Percentiles rank a stretch among this genome's conserved stretches.
These are phyloP conservation scores for Keiferia lycopersicella DNA, from an alignment of 2,888 invertebrate species.

Conservation along the genomic window DNA sequence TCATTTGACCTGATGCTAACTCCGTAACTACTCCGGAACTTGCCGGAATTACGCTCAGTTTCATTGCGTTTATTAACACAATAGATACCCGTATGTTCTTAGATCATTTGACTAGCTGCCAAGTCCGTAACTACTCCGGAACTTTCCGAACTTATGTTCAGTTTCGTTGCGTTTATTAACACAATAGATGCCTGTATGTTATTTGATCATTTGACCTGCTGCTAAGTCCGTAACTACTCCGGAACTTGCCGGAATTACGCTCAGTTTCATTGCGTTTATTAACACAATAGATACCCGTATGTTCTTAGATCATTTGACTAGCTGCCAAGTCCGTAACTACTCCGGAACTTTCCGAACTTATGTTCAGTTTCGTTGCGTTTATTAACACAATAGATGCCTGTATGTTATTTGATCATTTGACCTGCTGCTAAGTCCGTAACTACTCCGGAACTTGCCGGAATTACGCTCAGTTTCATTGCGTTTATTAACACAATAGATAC, in stretches of 20 bases:
- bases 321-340: constrained; percentile 32
- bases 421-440: constrained; percentile 33
- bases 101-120: constrained; percentile 32
- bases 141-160: constrained; percentile 25
- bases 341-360: constrained; percentile 28
- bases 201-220: constrained; percentile 29
- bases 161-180: constrained; percentile 12
- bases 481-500: background rate
- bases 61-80: constrained; percentile 5
- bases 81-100: constrained; percentile 11
- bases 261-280: constrained; percentile 13
- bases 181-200: background rate
- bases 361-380: constrained; percentile 5
- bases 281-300: constrained; percentile 4
- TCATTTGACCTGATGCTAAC: constrained; percentile 33
- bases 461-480: constrained; percentile 19
- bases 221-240: constrained; percentile 31
- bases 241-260: constrained; percentile 26
- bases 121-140: constrained; percentile 29
- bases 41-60: constrained; percentile 22
- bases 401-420: constrained; percentile 24
- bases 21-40: constrained; percentile 29
- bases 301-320: constrained; percentile 27
- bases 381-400: background rate
- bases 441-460: constrained; percentile 28